Percentiles rank a stretch among this genome's conserved stretches.
phyloP scores from a whole-genome alignment of 2,113 vertebrate genomes.

The Ptilonorhynchus violaceus region DNA sequence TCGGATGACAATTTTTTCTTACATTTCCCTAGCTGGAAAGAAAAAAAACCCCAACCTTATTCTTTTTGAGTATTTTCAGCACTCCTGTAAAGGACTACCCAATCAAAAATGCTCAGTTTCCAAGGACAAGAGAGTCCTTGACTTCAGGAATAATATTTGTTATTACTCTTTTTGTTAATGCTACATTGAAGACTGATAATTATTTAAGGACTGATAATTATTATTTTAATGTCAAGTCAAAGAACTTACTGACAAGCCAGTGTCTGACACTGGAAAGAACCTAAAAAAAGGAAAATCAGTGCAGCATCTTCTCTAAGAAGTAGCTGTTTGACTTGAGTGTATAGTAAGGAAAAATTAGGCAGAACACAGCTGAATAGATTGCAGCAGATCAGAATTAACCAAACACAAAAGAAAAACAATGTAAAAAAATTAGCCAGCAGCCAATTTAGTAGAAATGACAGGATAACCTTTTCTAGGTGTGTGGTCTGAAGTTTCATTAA shows the following conservation, averaged over 20 bases:
- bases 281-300: not conserved
- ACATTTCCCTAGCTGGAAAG: not conserved
- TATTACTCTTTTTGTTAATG: not conserved
- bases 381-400: not conserved
- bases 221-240: not conserved
- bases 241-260: not conserved
- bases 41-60: not conserved
- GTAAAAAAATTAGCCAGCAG: not conserved
- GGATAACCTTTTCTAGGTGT: not conserved
- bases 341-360: not conserved
- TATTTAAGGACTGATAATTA: not conserved
- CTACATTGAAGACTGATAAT: not conserved
- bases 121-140: not conserved
- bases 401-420: not conserved
- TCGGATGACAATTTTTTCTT: not conserved
- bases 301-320: not conserved
- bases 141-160: not conserved
- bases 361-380: not conserved
- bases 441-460: not conserved
- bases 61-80: no score
- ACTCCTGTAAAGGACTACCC: no score
- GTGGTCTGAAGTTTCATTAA: not conserved
- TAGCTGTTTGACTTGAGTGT: not conserved
- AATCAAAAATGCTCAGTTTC: not conserved
- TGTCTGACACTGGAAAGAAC: not conserved